These are phyloP conservation scores for Anthonomus grandis DNA, from an alignment of 1,140 invertebrate genomes.

Conservation along the genomic window DNA sequence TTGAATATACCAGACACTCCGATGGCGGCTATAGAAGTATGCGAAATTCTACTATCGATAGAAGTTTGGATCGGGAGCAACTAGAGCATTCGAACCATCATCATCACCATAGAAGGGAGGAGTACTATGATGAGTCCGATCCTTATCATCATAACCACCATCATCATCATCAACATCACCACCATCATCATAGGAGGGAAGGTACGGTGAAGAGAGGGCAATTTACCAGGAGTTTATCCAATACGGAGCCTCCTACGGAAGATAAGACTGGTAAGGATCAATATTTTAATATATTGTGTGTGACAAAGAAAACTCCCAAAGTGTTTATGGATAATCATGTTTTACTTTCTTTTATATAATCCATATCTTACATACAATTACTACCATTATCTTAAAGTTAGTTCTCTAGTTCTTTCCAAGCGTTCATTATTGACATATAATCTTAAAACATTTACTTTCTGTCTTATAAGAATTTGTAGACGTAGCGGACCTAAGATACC, in stretches of 20 bases:
- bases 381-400: too few species aligned
- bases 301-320: too few species aligned
- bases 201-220: constrained; percentile 60
- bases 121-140: constrained; percentile 17
- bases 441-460: too few species aligned
- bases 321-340: too few species aligned
- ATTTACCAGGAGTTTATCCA: constrained; percentile 77
- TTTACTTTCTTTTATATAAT: too few species aligned
- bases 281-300: too few species aligned
- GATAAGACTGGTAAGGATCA: constrained; percentile 73
- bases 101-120: constrained; percentile 30
- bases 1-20: constrained; percentile 44
- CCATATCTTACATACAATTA: too few species aligned
- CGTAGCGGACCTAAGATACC: too few species aligned
- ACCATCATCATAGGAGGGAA: constrained; percentile 47
- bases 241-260: constrained; percentile 74
- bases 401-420: too few species aligned
- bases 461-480: too few species aligned
- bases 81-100: constrained; percentile 28
- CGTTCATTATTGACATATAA: too few species aligned
- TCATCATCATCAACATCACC: constrained; percentile 36
- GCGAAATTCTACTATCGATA: constrained; percentile 30
- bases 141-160: constrained; percentile 29
- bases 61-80: constrained; percentile 31
- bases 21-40: constrained; percentile 27